Evolutionary conservation across 1,140 invertebrate species (phyloP).

Genomic region (Sminthurides bifidus): DNA sequence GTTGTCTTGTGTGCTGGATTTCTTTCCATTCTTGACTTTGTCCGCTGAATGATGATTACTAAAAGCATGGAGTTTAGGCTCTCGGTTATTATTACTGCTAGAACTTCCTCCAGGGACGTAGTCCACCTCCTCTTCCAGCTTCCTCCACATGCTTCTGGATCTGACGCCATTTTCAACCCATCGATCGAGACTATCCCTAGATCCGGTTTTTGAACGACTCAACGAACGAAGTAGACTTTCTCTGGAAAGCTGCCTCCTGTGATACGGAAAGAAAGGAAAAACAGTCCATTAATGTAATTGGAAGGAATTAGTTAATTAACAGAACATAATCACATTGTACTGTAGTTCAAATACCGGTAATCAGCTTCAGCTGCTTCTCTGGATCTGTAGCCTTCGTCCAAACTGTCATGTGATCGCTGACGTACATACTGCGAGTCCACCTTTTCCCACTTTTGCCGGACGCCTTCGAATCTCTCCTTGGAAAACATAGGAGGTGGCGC

Average conservation of each 20-base stretch:
- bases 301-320: not conserved
- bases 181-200: slow-evolving; percentile 31
- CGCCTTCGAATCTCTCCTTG: slow-evolving; percentile 26
- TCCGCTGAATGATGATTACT: too few relatives aligned
- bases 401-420: slow-evolving; percentile 30
- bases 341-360: slow-evolving; percentile 17
- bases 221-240: slow-evolving; percentile 26
- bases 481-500: slow-evolving; percentile 22
- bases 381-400: slow-evolving; percentile 30
- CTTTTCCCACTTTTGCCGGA: slow-evolving; percentile 31
- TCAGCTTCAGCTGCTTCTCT: slow-evolving; percentile 31
- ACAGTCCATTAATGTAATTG: slow-evolving; percentile 1
- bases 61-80: too few relatives aligned
- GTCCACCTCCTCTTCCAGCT: slow-evolving; percentile 13
- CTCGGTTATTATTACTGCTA: too few relatives aligned
- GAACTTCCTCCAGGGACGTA: too few relatives aligned
- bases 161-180: slow-evolving; percentile 31
- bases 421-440: slow-evolving; percentile 29
- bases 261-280: slow-evolving; percentile 12
- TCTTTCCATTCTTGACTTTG: slow-evolving; percentile 1
- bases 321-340: not conserved
- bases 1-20: too few relatives aligned
- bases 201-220: slow-evolving; percentile 30
- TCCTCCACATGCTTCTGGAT: slow-evolving; percentile 24
- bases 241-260: slow-evolving; percentile 29